phyloP scores from a whole-genome alignment of 2,888 invertebrate species.

The Pandemis cinnamomeana region DNA sequence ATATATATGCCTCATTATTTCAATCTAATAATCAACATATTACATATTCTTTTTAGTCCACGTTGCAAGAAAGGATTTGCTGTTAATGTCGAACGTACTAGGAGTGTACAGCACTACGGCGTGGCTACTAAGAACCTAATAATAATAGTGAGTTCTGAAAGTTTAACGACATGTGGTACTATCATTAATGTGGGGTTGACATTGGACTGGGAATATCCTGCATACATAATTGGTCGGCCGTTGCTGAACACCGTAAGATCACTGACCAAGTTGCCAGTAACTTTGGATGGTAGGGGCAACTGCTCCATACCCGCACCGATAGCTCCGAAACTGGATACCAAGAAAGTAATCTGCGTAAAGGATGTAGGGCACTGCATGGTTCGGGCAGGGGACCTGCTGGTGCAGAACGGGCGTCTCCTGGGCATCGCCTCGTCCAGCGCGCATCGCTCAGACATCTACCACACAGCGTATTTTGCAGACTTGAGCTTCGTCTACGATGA shows the following conservation, averaged over 20 bases:
- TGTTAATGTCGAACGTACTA: conserved; percentile 58
- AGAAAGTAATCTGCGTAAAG: conserved; percentile 64
- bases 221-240: conserved; percentile 66
- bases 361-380: conserved; percentile 65
- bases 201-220: conserved; percentile 50
- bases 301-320: conserved; percentile 33
- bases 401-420: conserved; percentile 61
- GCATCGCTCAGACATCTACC: conserved; percentile 52
- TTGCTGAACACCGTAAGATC: conserved; percentile 52
- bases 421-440: conserved; percentile 68
- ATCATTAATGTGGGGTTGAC: conserved; percentile 56
- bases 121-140: conserved; percentile 62
- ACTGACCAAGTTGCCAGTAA: conserved; percentile 65
- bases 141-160: conserved; percentile 63
- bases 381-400: conserved; percentile 67
- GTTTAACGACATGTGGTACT: conserved; percentile 60
- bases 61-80: conserved; percentile 73
- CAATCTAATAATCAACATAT: background rate
- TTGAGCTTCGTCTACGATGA: conserved; percentile 54
- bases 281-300: conserved; percentile 46
- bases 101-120: conserved; percentile 62
- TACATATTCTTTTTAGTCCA: conserved; percentile 58
- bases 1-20: background rate
- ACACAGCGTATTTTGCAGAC: conserved; percentile 65
- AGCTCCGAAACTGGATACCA: conserved; percentile 49